Percentiles rank a stretch among this genome's conserved stretches.
Conservation (phyloP, 2,888 invertebrate species). For the Elegia similella region DNA sequence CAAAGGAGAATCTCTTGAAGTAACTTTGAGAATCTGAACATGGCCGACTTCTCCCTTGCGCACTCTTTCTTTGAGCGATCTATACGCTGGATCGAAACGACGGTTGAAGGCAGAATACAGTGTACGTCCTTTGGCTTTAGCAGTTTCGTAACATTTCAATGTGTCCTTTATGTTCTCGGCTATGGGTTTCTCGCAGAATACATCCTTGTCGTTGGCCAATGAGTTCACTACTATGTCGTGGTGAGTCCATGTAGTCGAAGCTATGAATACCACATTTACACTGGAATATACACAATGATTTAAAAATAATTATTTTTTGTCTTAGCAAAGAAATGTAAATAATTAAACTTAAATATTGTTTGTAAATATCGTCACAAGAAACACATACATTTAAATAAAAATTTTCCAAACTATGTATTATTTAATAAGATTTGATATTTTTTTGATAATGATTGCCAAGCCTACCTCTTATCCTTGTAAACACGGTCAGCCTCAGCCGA, state of each 20-base stretch:
- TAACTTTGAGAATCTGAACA: conserved; percentile 83
- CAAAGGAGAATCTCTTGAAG: conserved; percentile 84
- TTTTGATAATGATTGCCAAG: too few relatives aligned
- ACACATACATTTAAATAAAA: conserved; percentile 1
- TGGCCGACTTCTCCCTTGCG: conserved; percentile 82
- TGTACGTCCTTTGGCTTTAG: conserved; percentile 75
- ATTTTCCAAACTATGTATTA: background rate
- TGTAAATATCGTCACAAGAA: background rate
- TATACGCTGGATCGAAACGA: conserved; percentile 84
- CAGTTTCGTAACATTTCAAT: conserved; percentile 80
- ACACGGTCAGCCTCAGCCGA: conserved; percentile 71
- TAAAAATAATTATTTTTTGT: too few relatives aligned
- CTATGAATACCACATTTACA: conserved; percentile 70
- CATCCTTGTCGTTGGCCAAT: conserved; percentile 80
- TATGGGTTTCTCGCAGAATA: conserved; percentile 87
- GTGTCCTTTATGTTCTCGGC: conserved; percentile 79
- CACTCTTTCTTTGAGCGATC: conserved; percentile 70
- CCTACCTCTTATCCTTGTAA: conserved; percentile 78
- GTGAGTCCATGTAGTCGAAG: conserved; percentile 83
- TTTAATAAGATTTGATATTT: background rate
- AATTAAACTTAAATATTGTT: too few relatives aligned
- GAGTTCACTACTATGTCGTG: conserved; percentile 78
- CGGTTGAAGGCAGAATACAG: conserved; percentile 85
- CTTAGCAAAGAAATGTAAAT: too few relatives aligned
- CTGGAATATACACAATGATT: conserved; percentile 21